phyloP scores from a whole-genome alignment of 2,113 vertebrate genomes.

The Apeltes quadracus region DNA sequence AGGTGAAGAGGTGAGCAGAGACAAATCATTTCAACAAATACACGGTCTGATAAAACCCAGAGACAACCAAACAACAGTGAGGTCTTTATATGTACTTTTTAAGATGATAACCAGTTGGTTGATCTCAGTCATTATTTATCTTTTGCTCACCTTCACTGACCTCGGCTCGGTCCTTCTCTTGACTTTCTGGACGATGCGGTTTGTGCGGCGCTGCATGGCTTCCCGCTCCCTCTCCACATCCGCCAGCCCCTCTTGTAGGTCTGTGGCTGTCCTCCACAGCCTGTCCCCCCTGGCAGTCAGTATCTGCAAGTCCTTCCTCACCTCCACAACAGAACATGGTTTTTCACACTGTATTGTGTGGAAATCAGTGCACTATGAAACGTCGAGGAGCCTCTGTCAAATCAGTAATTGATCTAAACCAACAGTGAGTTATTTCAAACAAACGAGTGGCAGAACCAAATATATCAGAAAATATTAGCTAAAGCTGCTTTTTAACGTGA shows the following conservation, averaged over 20 bases:
- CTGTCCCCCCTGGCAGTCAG: conserved; percentile 45
- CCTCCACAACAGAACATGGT: conserved; percentile 17
- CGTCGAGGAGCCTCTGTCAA: neutral
- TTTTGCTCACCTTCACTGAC: conserved; percentile 43
- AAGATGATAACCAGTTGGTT: neutral
- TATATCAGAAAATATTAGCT: no score
- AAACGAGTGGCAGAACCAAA: neutral
- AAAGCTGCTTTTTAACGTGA: no score
- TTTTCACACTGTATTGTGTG: neutral
- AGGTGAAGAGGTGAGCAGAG: neutral
- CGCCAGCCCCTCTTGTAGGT: conserved; percentile 45
- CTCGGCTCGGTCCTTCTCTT: neutral
- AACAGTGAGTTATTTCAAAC: neutral
- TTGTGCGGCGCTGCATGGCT: conserved; percentile 19
- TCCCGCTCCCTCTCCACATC: conserved; percentile 38
- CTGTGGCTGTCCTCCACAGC: conserved; percentile 39
- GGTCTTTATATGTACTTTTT: neutral
- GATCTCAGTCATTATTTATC: neutral
- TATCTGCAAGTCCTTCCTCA: conserved; percentile 57
- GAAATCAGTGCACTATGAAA: neutral
- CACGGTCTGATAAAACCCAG: neutral
- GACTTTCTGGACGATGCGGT: conserved; percentile 38
- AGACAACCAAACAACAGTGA: neutral
- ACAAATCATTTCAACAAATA: neutral
- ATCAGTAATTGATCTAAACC: neutral